A percentile compares a stretch with the other conserved stretches of the same genome.
These are phyloP conservation scores for Myripristis jacobus DNA, from an alignment of 2,797 vertebrate genomes.

Conservation along the genomic window DNA sequence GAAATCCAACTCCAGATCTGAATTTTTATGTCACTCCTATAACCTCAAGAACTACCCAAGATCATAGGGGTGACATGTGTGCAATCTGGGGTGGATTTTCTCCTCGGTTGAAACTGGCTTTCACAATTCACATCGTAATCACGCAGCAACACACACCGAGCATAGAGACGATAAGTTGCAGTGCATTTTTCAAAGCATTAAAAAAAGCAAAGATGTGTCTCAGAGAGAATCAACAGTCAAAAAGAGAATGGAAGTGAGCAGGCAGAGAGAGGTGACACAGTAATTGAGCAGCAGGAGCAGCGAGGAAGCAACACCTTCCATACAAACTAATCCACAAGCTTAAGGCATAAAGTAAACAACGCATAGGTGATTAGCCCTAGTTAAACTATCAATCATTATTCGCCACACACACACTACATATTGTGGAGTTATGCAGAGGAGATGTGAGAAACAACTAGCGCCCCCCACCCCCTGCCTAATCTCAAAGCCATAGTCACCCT, in stretches of 20 bases:
- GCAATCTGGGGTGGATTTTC: conserved; percentile 11
- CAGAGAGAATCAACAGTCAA: conserved; percentile 46
- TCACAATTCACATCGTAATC: not conserved
- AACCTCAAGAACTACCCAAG: conserved; percentile 30
- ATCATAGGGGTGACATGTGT: not conserved
- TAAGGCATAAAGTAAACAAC: conserved; percentile 58
- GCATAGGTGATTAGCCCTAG: conserved; percentile 65
- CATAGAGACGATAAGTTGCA: conserved; percentile 8
- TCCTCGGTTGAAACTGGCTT: conserved; percentile 11
- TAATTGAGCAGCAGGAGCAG: conserved; percentile 47
- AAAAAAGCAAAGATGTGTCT: conserved; percentile 20
- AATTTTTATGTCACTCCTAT: conserved; percentile 10
- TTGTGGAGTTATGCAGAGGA: conserved; percentile 52
- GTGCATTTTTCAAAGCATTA: not conserved
- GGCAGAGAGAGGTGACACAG: conserved; percentile 55
- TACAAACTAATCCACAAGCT: conserved; percentile 58
- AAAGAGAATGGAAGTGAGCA: conserved; percentile 39
- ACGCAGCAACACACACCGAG: not conserved
- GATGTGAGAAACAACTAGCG: conserved; percentile 64
- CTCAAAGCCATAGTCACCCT: conserved; percentile 65
- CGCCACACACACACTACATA: conserved; percentile 48
- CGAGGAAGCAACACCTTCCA: conserved; percentile 56
- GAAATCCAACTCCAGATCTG: conserved; percentile 37
- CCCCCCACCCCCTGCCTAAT: conserved; percentile 9
- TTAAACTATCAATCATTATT: conserved; percentile 72